Base-by-base conservation (phyloP, 2,113 vertebrate genomes). In the Condylura cristata region DNA sequence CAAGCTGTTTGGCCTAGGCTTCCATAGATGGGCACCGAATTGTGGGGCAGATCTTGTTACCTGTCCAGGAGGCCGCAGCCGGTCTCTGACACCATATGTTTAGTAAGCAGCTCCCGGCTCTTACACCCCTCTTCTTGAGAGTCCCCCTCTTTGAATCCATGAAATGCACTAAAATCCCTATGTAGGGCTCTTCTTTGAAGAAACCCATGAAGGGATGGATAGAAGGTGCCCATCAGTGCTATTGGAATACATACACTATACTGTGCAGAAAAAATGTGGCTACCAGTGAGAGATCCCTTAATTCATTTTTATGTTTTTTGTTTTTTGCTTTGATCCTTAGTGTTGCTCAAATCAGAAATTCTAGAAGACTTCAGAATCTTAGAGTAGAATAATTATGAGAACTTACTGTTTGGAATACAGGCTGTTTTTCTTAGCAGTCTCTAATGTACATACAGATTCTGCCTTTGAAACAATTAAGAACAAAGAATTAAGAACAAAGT, bases 401-500 rank as follows among this genome's bases (percentile, higher is more conserved):
- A 72, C 17, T 17, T 74, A 16, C 20, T 22, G 4, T 8, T 66
- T 72, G 44, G 74, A 56, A 92, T 56, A 81, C 4, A 68, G 26
- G 26, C 6, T 53, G 1, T 82, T 89, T 28, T 53, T 18, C 9
- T 32, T n/a, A 39, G 32, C 6, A 72, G 16, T 51, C 30, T 41
- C 26, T 75, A 61, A 37, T 39, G 70, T 17, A 93, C 46, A 68
- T 72, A 48, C 51, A 83, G 41, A 72, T 65, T 70, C 48, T 60
- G 39, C 22, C 20, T 61, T 41, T 87, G 53, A 34, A 86, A 41
- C n/a, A n/a, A n/a, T n/a, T n/a, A 28, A 68, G 82, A 68, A 84
- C 46, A 75, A 74, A 87, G 44, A 78, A 82, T 53, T 71, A 60
- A 87, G n/a, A 88, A 56, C 56, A 39, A 92, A 85, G 89, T 66